A percentile compares a stretch with the other conserved stretches of the same genome.
Conservation (phyloP, 2,113 vertebrate species). For the Symphodus melops region DNA sequence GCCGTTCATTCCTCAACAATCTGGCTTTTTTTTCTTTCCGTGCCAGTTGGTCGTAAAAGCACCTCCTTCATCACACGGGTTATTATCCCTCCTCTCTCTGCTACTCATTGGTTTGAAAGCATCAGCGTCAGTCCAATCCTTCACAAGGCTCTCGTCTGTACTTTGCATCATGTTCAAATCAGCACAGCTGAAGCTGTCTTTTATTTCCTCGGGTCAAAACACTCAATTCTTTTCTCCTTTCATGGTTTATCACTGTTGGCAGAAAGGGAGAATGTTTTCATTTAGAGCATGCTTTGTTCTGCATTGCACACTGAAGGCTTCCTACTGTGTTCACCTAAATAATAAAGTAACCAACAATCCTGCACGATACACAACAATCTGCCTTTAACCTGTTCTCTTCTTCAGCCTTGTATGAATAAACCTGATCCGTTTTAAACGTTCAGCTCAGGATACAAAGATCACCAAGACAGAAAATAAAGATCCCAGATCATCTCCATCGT, state of each 20-base stretch:
- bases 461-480: too few species aligned
- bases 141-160: slow-evolving; percentile 12
- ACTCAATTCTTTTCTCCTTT: neutral
- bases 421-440: too few species aligned
- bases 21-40: neutral
- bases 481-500: too few species aligned
- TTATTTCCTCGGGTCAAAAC: slow-evolving; percentile 1
- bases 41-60: slow-evolving; percentile 34
- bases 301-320: neutral
- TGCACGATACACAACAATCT: neutral
- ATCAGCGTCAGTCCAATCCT: slow-evolving; percentile 8
- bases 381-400: too few species aligned
- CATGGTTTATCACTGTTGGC: neutral
- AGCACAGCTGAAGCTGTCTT: slow-evolving; percentile 5
- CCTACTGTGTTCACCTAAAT: neutral
- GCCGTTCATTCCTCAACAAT: slow-evolving; percentile 55
- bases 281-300: neutral
- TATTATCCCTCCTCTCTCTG: slow-evolving; percentile 43
- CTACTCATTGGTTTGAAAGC: slow-evolving; percentile 23
- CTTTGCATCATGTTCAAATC: slow-evolving; percentile 19
- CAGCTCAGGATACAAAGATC: too few species aligned
- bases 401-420: too few species aligned
- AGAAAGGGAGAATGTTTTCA: neutral
- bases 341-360: neutral
- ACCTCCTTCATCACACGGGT: slow-evolving; percentile 64